Base-by-base conservation (phyloP, 2,888 invertebrate species). In the Agriopis marginaria region DNA sequence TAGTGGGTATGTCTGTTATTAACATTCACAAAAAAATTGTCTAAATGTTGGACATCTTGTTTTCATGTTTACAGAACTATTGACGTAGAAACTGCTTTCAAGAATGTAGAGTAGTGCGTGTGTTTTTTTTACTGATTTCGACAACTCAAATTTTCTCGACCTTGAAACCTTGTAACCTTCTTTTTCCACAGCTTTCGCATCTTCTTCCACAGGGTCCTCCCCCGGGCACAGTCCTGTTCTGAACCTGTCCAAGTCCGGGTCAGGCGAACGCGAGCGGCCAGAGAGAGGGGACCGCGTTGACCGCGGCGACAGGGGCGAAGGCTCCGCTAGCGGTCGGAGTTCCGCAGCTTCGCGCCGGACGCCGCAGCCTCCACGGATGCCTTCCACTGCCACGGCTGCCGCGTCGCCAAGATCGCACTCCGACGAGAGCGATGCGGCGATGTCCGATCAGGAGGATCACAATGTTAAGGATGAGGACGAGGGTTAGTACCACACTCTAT, bases 141-240 rank as follows among this genome's bases (percentile, higher is more conserved):
- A 6, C 10, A 42, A 14, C 14, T 14, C 6, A 9, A 50, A 56
- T 17, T 40, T 53, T 14, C 12, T 54, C 40, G 23, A 63, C 59
- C 63, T 66, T 70, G 59, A 70, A 68, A 66, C 17, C 23, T 63
- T 32, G 5, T 49, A 54, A 63, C 70, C 74, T 68, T 73, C 74
- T 74, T 74, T 74, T 76, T 74, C 74, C 72, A 71, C 74, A 76
- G 74, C 74, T 71, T 71, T 76, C 56, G 66, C 69, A 72, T 76
- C 75, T 74, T 71, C 74, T 74, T 76, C 75, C 68, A 64, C 94
- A 97, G 97, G 97, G 79, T 98, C 98, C 72, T 97, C 98, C 75
- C 97, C 97, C 82, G 97, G 97, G 66, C 98, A 98, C 94, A 98
- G 98, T 96, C 98, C 98, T 73, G 98, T 98, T 77, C 93, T 98